Evolutionary conservation across 2,797 vertebrate species (phyloP).

Genomic region (Syncerus caffer): DNA sequence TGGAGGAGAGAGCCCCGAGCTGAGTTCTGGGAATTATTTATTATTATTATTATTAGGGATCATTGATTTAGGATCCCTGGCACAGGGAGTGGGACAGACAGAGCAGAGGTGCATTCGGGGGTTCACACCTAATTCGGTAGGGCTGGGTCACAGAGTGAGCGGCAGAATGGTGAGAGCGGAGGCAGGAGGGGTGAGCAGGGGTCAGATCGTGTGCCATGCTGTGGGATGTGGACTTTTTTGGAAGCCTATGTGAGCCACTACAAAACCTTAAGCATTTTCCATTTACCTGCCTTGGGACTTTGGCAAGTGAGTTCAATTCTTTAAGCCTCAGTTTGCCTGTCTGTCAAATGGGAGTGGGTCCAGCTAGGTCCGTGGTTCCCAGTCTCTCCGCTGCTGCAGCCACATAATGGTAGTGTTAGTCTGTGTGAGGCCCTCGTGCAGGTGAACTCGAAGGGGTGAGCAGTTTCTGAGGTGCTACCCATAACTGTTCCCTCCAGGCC

Average conservation of each 20-base stretch:
- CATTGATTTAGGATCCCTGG: neutral
- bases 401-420: neutral
- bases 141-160: neutral
- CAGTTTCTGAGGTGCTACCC: neutral
- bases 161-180: neutral
- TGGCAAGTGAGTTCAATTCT: neutral
- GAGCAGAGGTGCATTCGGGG: neutral
- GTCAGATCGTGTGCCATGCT: accelerated
- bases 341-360: neutral
- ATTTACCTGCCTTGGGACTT: neutral
- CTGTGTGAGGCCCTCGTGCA: neutral
- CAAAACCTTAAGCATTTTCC: neutral
- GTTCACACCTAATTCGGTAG: neutral
- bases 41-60: neutral
- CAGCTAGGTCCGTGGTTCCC: neutral
- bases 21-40: neutral
- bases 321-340: neutral
- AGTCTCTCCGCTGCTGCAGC: neutral
- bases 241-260: neutral
- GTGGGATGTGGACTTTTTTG: neutral
- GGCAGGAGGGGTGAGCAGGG: neutral
- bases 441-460: neutral
- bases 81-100: neutral
- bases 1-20: neutral
- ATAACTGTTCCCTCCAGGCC: neutral